Base-by-base conservation (phyloP, 2,797 vertebrate species). In the Acipenser ruthenus region DNA sequence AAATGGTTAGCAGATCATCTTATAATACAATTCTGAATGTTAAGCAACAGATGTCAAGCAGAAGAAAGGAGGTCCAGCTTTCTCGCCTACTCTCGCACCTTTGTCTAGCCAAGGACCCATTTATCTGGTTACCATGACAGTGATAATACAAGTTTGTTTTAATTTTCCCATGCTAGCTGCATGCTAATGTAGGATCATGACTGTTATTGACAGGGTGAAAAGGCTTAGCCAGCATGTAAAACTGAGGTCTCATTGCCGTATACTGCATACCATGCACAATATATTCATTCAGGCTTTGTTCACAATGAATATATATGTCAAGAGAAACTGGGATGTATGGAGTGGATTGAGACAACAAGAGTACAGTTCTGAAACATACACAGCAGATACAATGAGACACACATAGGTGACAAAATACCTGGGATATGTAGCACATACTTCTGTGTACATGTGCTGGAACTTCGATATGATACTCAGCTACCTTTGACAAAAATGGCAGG, bases 21-120 rank as follows among this genome's bases (percentile, higher is more conserved):
- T 78, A 87, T 88, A 92, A 86, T 86, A 84, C 85, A 86, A 91
- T 91, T 92, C 86, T 86, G 85, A 90, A 83, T 89, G 89, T 89
- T 84, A 89, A 89, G 90, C 88, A 92, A 90, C 94, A 95, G 94
- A 96, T 95, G 95, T 95, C 93, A 87, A 82, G 79, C 79, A 82
- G 86, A 87, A 90, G 86, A 87, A 90, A 78, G 79, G 73, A 83
- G 86, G 86, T 84, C 86, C 85, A 87, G 83, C 82, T 87, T 86
- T 88, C 89, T 87, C 85, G 85, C 85, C 82, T 82, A 80, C 76
- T 78, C 78, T 82, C 81, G 73, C 69, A 88, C 89, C 79, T 92
- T 92, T 89, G 86, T 87, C 90, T 82, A 77, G 78, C 80, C 79
- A 77, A 86, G 86, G 83, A 90, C 88, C 89, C 89, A 92, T 93